Evolutionary conservation across 2,888 invertebrate genomes (phyloP), one percentile per base, ranked within the genome.

Genomic region (Tinea semifulvella): DNA sequence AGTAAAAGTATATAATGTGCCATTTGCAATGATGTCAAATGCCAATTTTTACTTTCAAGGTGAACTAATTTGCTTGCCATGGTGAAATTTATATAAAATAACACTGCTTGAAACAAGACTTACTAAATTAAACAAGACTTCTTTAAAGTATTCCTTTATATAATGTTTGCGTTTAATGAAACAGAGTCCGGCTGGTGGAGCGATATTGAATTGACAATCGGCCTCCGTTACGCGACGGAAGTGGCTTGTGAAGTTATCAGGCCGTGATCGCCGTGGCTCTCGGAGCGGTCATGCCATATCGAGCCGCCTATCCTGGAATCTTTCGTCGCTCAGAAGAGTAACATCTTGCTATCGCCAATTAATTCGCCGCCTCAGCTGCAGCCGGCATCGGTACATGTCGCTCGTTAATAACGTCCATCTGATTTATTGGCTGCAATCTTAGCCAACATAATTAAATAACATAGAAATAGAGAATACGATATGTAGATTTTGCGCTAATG

Each of bases 321-420:
- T 40, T 22, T 22, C 22, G 40, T 40, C 20, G 22, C 40, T 38
- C n/a, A 31, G 36, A 16, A 18, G 40, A 40, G 40, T 40, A 22
- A 40, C 40, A 40, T 40, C 40, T 40, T 40, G 40, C 40, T 40
- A 40, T 40, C 22, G 40, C 40, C 40, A 40, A 40, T 40, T 40
- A 40, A 40, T 40, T 40, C 40, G 40, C 40, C 40, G 40, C 40
- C 40, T 40, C 40, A 17, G 20, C 22, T 22, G 40, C 40, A 22
- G 22, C 40, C 40, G 40, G 22, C 40, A 40, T 40, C 40, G 40
- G 40, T 40, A 40, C 40, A 40, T 22, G 40, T 40, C 40, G 40
- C 40, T 40, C 40, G 40, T 40, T 40, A 40, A 40, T 40, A 40
- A 40, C 40, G 40, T 40, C 40, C 40, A 40, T 16, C 40, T 40